Percentiles rank a stretch among this genome's conserved stretches.
These are phyloP conservation scores for Habroteleia sp. DNA, from an alignment of 2,888 invertebrate genomes.

Conservation along the genomic window DNA sequence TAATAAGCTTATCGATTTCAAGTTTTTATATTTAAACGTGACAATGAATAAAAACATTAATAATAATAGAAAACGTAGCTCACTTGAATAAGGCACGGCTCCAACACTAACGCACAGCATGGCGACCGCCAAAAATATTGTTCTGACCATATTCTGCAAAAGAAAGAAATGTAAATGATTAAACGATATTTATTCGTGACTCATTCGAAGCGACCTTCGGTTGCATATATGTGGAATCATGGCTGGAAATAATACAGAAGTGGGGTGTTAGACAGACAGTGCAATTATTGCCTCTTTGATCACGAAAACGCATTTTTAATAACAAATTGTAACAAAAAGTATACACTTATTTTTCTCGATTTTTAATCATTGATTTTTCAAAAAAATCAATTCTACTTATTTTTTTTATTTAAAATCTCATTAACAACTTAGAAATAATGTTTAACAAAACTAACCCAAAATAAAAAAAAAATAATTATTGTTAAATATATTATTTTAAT, in stretches of 20 bases:
- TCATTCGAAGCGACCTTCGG: constrained; percentile 25
- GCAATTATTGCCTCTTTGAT: no score
- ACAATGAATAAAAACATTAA: constrained; percentile 23
- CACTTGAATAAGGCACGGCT: constrained; percentile 49
- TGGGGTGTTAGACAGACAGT: neutral
- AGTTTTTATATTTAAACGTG: constrained; percentile 17
- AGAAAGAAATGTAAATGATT: constrained; percentile 19
- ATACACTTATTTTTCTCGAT: no score
- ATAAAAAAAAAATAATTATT: no score
- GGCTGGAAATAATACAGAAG: constrained; percentile 16
- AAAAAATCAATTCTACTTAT: no score
- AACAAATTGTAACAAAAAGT: no score
- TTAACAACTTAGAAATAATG: no score
- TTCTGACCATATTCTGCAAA: constrained; percentile 41
- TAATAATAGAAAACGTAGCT: constrained; percentile 1
- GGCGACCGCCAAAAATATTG: constrained; percentile 35
- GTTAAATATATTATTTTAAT: no score
- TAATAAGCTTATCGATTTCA: constrained; percentile 24
- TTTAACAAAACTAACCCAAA: no score
- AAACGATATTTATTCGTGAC: constrained; percentile 12
- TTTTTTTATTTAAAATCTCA: no score
- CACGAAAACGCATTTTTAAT: no score
- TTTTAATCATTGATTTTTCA: no score
- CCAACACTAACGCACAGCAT: constrained; percentile 22
- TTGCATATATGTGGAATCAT: constrained; percentile 4